Evolutionary conservation across 2,888 invertebrate genomes (phyloP), one percentile per base, ranked within the genome.

Genomic region (Coelinius sp.): DNA sequence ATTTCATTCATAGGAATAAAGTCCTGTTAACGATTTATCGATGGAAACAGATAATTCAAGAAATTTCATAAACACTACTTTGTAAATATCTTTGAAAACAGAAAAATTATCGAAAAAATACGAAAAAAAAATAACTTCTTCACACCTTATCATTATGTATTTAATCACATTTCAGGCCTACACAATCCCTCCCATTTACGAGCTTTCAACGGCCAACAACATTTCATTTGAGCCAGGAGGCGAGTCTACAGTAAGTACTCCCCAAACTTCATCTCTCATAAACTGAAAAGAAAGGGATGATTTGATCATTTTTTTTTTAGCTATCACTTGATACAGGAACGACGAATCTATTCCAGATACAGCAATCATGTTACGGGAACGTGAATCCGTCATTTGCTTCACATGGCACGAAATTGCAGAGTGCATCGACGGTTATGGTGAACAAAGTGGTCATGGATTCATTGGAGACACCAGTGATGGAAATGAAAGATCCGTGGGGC

Each of bases 121-220:
- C n/a, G n/a, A n/a, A n/a, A n/a, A 4, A 20, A 20, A 49, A 49
- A 5, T 44, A n/a, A n/a, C 10, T 3, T 63, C 31, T 17, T 20
- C 6, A 35, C 17, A 0, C 20, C 2, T 31, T n/a, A 35, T 38
- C 12, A 35, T 35, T 7, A 65, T 49, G 8, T 10, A 41, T 53
- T 38, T 35, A 5, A 17, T 41, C 4, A 25, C 59, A 62, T 7
- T 67, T 63, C 73, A 87, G 87, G 85, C 75, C 79, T 82, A 76
- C 83, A 85, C 80, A 85, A 87, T 85, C 86, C 87, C 87, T 87
- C 86, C 86, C 80, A 82, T 84, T 74, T 78, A 78, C 81, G 73
- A 86, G 81, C 82, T 83, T 78, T 80, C 81, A 82, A 86, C 84
- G 85, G 83, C 86, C 82, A 86, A 83, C 87, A 87, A 85, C 86